Evolutionary conservation across 2,797 vertebrate genomes (phyloP), one percentile per base, ranked within the genome.

Genomic region (Semotilus atromaculatus): DNA sequence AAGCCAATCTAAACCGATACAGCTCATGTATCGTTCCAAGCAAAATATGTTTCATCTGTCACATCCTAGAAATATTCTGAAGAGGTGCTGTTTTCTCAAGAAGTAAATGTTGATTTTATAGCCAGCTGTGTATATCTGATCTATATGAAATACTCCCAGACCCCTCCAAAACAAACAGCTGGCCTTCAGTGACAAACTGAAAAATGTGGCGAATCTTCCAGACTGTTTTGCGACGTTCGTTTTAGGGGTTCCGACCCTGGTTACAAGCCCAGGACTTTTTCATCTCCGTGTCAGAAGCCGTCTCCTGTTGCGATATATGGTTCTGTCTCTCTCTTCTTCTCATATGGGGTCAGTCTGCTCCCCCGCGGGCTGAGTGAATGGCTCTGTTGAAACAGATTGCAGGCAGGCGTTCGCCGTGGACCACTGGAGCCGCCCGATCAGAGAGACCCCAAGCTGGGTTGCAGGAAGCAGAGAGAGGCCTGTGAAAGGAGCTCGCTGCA

Each of bases 341-440:
- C 18, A 3, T 68, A 64, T 48, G 40, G 64, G 64, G 51, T 34
- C 73, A 23, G 68, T 71, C 64, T 45, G 53, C 60, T 88, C 90
- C 86, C 90, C 62, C 86, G 88, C 91, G 93, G 93, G 93, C 91
- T 96, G 94, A 95, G 95, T 96, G 94, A 96, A 88, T 93, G 93
- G 94, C 88, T 91, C 89, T 93, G 92, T 89, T 90, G 91, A 95
- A 96, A 93, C 94, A 95, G 93, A 96, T 95, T 96, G 93, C 94
- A 96, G 83, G 93, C 95, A 91, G 86, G 90, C 93, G 91, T 62
- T 94, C 90, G 92, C 88, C 81, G 80, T 90, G 93, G 89, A 91
- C 86, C 92, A 93, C 94, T 86, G 88, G 91, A 66, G 79, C 89
- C 89, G 91, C 87, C 89, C 91, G 88, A 90, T 91, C 92, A 90